phyloP scores from a whole-genome alignment of 2,888 invertebrate species.

The Apocheima hispidaria region DNA sequence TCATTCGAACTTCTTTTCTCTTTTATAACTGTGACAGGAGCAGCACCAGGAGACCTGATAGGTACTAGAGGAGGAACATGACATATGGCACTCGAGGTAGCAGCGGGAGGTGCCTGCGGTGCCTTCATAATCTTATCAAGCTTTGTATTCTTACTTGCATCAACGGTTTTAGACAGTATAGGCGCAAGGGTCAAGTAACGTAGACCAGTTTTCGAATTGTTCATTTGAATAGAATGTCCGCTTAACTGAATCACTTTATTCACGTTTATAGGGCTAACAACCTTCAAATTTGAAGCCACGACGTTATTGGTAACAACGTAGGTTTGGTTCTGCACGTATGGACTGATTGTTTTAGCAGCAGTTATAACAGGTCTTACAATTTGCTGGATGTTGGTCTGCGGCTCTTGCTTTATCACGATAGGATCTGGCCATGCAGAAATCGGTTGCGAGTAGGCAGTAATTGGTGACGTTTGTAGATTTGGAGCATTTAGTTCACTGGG shows the following conservation, averaged over 20 bases:
- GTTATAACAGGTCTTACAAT: background rate
- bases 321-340: background rate
- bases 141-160: background rate
- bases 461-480: background rate
- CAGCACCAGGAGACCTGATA: background rate
- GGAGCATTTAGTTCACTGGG: conserved; percentile 5
- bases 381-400: conserved; percentile 1
- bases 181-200: conserved; percentile 6
- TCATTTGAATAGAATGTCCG: background rate
- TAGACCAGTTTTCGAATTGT: background rate
- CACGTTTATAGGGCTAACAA: background rate
- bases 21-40: background rate
- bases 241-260: conserved; percentile 5
- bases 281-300: background rate
- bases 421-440: background rate
- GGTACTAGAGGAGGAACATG: conserved; percentile 3
- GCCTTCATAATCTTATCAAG: conserved; percentile 12
- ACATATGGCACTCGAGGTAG: background rate
- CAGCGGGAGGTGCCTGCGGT: background rate
- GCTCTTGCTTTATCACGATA: conserved; percentile 1
- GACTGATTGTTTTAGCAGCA: background rate
- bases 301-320: background rate
- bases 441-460: background rate
- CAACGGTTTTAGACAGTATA: background rate
- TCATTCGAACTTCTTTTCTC: background rate